Conservation (phyloP, 2,888 invertebrate species). For the Ferrisia virgata region DNA sequence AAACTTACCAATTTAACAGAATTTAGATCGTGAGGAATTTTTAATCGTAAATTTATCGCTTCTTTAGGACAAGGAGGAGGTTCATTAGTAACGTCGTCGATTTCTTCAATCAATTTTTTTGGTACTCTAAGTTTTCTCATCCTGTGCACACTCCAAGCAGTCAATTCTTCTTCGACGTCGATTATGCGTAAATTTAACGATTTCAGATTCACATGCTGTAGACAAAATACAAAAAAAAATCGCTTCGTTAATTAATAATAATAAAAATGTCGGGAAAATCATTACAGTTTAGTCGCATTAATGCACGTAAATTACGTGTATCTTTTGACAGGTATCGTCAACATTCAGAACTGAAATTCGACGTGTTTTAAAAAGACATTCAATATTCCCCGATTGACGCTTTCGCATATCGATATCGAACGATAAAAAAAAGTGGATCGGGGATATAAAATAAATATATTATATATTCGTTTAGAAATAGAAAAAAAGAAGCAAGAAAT, state of each 20-base stretch:
- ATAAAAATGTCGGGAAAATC: too few relatives aligned
- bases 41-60: constrained; percentile 63
- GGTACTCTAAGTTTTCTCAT: constrained; percentile 72
- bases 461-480: too few relatives aligned
- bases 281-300: too few relatives aligned
- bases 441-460: neutral
- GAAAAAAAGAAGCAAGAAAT: too few relatives aligned
- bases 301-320: neutral
- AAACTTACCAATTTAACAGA: constrained; percentile 18
- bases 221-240: constrained; percentile 48
- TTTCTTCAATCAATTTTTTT: constrained; percentile 67
- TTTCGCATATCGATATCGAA: neutral
- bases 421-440: constrained; percentile 5
- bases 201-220: constrained; percentile 65
- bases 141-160: constrained; percentile 82
- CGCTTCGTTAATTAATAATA: neutral
- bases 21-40: constrained; percentile 49
- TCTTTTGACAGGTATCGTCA: constrained; percentile 30
- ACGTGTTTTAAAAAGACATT: constrained; percentile 21
- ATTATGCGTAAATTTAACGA: constrained; percentile 64
- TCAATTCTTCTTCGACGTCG: constrained; percentile 66
- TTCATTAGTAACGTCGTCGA: constrained; percentile 60
- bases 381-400: neutral
- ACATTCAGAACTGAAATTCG: neutral
- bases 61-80: constrained; percentile 66